Base-by-base conservation (phyloP, 1,140 invertebrate species). In the Conus betulinus region DNA sequence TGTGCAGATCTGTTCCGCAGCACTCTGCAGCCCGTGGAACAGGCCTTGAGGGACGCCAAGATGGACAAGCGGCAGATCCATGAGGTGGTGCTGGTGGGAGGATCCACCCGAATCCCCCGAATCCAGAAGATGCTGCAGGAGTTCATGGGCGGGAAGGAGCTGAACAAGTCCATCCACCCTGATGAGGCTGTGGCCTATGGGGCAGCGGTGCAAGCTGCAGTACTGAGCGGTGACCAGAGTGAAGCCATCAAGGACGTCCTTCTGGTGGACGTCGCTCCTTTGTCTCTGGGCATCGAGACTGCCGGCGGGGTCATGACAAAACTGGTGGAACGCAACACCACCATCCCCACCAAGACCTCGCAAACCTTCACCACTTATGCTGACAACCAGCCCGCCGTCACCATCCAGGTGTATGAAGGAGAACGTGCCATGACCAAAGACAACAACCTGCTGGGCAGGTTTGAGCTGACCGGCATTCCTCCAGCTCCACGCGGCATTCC, bases 11-110 rank as follows among this genome's bases (percentile, higher is more conserved):
- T 99, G 81, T 99, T 97, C 94, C 93, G 96, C 96, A 92, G 97
- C 78, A 99, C 98, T 74, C 96, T 99, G 95, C 98, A 98, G 91
- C 98, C 98, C 0, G 98, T 99, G 0, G 98, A 99, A 94, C 98
- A 93, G 87, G 93, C 94, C 89, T n/a, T 95, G 5, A 57, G 89
- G n/a, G 95, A 95, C 91, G 94, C 95, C 10, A 93, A 94, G 81
- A 74, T 95, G 76, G 92, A 94, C 78, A 95, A 95, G 85, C 81
- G 87, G 17, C 90, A 82, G 94, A 96, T 39, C 91, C 97, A 97
- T 88, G 96, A n/a, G n/a, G 96, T 97, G 53, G 96, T 97, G 2
- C 90, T 97, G 15, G 96, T 96, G 55, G 96, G 96, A 81, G 96
- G 96, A 5, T 96, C 96, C 3, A 97, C 96, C 0, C 94, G 96